These are phyloP conservation scores for Ochotona princeps DNA, from an alignment of 2,113 vertebrate species.

Conservation along the genomic window DNA sequence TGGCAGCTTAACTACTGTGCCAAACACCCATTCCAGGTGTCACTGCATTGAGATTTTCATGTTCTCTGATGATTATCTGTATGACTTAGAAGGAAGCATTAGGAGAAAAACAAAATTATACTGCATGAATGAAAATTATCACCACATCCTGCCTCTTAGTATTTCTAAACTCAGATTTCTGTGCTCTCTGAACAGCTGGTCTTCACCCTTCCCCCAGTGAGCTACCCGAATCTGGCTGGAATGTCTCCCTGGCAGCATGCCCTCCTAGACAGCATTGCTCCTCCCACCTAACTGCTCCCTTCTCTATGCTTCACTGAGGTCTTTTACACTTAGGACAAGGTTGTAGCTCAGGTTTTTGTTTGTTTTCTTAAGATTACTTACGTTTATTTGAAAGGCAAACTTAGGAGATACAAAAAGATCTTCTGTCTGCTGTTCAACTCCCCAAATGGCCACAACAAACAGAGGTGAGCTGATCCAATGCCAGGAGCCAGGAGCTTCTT, in stretches of 20 bases:
- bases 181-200: neutral
- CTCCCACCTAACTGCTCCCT: neutral
- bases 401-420: too few species aligned
- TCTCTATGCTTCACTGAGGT: neutral
- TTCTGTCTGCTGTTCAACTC: too few species aligned
- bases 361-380: neutral
- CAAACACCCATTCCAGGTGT: neutral
- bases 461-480: too few species aligned
- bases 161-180: neutral
- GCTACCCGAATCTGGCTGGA: neutral
- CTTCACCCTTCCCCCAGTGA: neutral
- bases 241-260: neutral
- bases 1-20: too few species aligned
- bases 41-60: conserved; percentile 14
- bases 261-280: neutral
- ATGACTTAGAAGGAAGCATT: conserved; percentile 17
- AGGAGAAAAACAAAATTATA: neutral
- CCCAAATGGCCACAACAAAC: too few species aligned
- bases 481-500: too few species aligned
- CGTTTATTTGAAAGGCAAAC: neutral
- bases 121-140: neutral
- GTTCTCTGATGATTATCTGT: neutral
- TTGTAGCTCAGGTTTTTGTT: neutral
- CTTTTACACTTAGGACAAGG: neutral
- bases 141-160: neutral